Evolutionary conservation across 92 coral and sea anemone genomes (phyloP), one percentile per base, ranked within the genome.

Genomic region (Plumapathes pennacea): DNA sequence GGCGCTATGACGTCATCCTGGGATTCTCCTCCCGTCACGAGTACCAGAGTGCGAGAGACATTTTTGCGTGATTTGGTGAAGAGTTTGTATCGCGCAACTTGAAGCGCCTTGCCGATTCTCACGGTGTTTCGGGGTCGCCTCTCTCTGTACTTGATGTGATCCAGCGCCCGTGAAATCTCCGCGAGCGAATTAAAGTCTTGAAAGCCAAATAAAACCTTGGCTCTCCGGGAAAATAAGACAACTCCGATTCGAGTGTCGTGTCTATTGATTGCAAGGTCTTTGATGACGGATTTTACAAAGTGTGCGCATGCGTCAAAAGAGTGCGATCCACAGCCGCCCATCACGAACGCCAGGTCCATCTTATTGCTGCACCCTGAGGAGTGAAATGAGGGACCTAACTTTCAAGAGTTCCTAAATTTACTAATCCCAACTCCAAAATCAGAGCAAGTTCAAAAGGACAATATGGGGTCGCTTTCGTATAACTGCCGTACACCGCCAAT

Each of bases 11-110:
- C 37, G 25, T 71, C 78, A 37, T 77, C 89, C 14, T 56, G 28
- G 3, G 85, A 54, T 34, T 32, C 45, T 15, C 85, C 80, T 0
- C 95, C 95, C n/a, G 88, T 71, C 25, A 87, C 57, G 4, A 77
- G 14, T 3, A 76, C 22, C 14, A 73, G 63, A 4, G 72, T 64
- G n/a, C 53, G 70, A n/a, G 65, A 70, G 21, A 81, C 62, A 2
- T 62, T 76, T 20, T 22, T 38, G 0, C 95, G 77, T 8, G 78
- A 73, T 18, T 78, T 73, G 19, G 38, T 29, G 30, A 87, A 82
- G 8, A 82, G 74, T 9, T 60, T 29, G 0, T 46, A 55, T 18
- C 63, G 50, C 17, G 88, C 85, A 5, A 56, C 45, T 34, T 65
- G 43, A 10, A 86, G 54, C 13, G 95, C 95, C 54, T 73, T 64